Evolutionary conservation across 2,888 invertebrate species (phyloP), one percentile per base, ranked within the genome.

Genomic region (Mamestra brassicae): DNA sequence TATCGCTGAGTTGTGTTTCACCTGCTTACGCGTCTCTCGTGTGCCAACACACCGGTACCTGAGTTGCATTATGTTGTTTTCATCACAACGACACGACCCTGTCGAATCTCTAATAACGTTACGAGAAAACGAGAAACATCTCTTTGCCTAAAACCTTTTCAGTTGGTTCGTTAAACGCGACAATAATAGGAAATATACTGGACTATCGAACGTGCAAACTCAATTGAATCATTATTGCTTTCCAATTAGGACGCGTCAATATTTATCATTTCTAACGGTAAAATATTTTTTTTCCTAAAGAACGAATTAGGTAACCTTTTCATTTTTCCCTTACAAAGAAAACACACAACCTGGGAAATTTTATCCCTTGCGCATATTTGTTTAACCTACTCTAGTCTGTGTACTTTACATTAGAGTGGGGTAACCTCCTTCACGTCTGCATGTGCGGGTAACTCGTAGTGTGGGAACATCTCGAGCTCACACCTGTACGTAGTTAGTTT

Each of bases 341-440:
- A 77, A 83, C 68, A 75, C 62, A 72, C 69, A 69, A 70, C 74
- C 65, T 68, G 76, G 74, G 73, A 78, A 84, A 84, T 85, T 84
- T 81, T 85, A 85, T 85, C 81, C 81, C 42, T 80, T 68, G 75
- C 68, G 71, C 71, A 74, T 87, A 87, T 89, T 88, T 89, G 85
- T 85, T 71, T 81, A 86, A 86, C 82, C 81, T 84, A 78, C 82
- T 85, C 76, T 74, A 76, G 81, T 69, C 76, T 89, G 89, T 89
- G 87, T 88, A 84, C 87, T 89, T 88, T 88, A 85, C 88, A 88
- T 90, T 90, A 88, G 85, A 86, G 85, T 79, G 81, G 85, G 84
- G 83, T 83, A 86, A 85, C 83, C 82, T 85, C 81, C 78, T 85
- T 80, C 85, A 84, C 79, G 78, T 79, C 63, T 73, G 71, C 72